phyloP scores from a whole-genome alignment of 2,888 invertebrate genomes.

The Sminthurides aquaticus region DNA sequence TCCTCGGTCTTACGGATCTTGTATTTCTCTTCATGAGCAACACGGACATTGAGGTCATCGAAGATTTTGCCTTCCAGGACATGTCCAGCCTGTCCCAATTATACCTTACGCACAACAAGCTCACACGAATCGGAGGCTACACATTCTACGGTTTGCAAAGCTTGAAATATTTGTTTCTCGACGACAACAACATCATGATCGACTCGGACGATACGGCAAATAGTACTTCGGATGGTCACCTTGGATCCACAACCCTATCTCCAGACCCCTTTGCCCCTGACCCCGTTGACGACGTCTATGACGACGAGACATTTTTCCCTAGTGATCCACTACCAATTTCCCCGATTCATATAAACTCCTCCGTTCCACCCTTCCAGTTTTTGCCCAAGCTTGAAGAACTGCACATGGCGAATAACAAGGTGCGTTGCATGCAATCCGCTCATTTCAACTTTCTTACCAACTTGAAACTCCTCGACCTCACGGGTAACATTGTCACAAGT shows the following conservation, averaged over 20 bases:
- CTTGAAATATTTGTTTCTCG: constrained; percentile 20
- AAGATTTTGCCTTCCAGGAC: constrained; percentile 27
- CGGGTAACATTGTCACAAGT: constrained; percentile 52
- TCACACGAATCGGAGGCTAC: constrained; percentile 13
- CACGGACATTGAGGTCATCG: constrained; percentile 25
- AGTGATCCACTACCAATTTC: not conserved
- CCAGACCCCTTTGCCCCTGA: not conserved
- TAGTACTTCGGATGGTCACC: too few relatives aligned
- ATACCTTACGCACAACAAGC: constrained; percentile 18
- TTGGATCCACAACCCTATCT: not conserved
- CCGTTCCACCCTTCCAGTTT: constrained; percentile 26
- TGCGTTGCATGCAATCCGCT: constrained; percentile 46
- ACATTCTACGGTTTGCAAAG: constrained; percentile 30
- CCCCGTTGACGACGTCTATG: not conserved
- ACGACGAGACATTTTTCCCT: not conserved
- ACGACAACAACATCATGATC: constrained; percentile 17
- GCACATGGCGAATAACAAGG: constrained; percentile 52
- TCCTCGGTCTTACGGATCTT: constrained; percentile 20
- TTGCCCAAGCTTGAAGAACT: constrained; percentile 48
- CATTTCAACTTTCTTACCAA: constrained; percentile 47
- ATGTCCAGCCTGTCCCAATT: constrained; percentile 17
- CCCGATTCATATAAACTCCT: not conserved
- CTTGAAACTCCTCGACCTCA: constrained; percentile 52
- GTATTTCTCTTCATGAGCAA: constrained; percentile 9
- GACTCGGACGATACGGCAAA: not conserved